Evolutionary conservation across 2,888 invertebrate genomes (phyloP), one percentile per base, ranked within the genome.

Genomic region (Epinotia demarniana): DNA sequence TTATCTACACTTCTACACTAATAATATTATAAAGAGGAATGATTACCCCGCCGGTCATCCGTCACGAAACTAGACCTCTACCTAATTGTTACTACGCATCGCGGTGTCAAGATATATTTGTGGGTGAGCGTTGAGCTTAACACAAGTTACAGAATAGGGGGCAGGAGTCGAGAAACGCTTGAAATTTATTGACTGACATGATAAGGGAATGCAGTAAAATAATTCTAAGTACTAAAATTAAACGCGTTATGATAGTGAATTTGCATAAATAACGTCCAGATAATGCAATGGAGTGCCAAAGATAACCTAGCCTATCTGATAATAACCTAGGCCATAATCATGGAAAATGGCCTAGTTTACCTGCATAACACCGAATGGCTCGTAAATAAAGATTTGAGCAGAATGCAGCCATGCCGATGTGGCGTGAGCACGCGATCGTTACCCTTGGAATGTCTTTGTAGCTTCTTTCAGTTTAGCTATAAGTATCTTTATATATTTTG

Each of bases 381-480:
- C 63, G 49, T 71, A 71, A 62, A 63, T 62, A 55, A 58, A 55
- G 55, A 55, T 63, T 63, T 62, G 55, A 63, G 63, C 71, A 53
- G 19, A 55, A 63, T 63, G 71, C 71, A 63, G 71, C 58, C 53
- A 11, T n/a, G 55, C 13, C 19, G 18, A 72, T 53, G 62, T 16
- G 1, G 55, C 43, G 55, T 33, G 0, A 13, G 55, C 71, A 72
- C 71, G 71, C 71, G 55, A 72, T 6, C 61, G 33, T 16, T 39
- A 13, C 18, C 12, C 23, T 43, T 9, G 53, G 53, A 63, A 72
- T 19, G 19, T 33, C 33, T 53, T 68, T 57, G 68, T 57, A 16
- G 55, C 68, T 58, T 68, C 68, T 16, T 68, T 57, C 33, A 39
- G 39, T 39, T 39, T 39, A 39, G 39, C 39, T 39, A 9, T 39